Evolutionary conservation across 2,113 vertebrate species (phyloP), one percentile per base, ranked within the genome.

Genomic region (Macquaria ambigua): DNA sequence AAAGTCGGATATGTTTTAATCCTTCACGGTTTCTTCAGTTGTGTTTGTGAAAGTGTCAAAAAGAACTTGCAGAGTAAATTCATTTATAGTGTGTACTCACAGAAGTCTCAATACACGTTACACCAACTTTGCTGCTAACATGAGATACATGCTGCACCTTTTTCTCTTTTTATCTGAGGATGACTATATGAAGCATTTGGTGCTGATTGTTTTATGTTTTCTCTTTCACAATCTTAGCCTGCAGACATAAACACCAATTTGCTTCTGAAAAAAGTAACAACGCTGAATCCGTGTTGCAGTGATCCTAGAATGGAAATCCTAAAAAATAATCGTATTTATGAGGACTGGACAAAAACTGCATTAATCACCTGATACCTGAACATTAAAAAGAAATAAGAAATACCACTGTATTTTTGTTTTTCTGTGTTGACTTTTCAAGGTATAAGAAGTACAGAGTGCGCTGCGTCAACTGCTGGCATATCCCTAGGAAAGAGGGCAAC

Each of bases 371-470:
- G 31, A 66, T 34, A 48, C 20, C 34, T 73, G 3, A 55, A 39
- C 4, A 23, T 58, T 23, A 56, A 55, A 68, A 39, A n/a, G 1
- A 78, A 64, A 69, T 69, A 79, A 82, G 70, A 34, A 34, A 34
- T 34, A 34, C 20, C 23, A 2, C n/a, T 62, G 21, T 79, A 18
- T 25, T 41, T 2, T 31, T 41, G 0, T 31, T 46, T 70, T 48
- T 56, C 5, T 71, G 12, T 87, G 37, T 63, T 41, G 7, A 39
- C 18, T 28, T 63, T 74, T 76, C 2, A 92, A 98, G 97, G 95
- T 98, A 98, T 88, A 98, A 98, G 94, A 98, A 98, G 85, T 98
- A 98, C 39, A 94, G 96, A 37, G 95, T 97, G 69, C 96, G 96
- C 5, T 98, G 97, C 80, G 93, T 93, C 56, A 93, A 90, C 67